Percentiles rank a stretch among this genome's conserved stretches.
These are phyloP conservation scores for Thunnus maccoyii DNA, from an alignment of 2,113 vertebrate species.

Conservation along the genomic window DNA sequence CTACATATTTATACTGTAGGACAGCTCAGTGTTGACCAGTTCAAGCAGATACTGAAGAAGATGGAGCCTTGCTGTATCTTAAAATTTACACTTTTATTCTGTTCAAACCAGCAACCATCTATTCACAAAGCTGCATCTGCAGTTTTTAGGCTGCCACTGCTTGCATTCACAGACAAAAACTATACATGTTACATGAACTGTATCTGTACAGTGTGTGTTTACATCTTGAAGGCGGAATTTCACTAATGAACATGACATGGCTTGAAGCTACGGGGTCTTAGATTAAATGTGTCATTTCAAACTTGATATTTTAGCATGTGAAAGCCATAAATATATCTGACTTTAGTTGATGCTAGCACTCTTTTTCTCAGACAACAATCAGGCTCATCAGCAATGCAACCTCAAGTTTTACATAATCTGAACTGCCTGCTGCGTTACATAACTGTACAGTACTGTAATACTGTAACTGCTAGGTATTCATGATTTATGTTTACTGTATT, in stretches of 20 bases:
- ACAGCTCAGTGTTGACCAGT: neutral
- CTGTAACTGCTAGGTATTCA: neutral
- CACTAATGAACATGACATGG: no score
- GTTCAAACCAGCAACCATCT: no score
- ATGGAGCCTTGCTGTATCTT: neutral
- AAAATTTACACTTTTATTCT: no score
- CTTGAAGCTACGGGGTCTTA: no score
- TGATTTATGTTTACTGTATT: neutral
- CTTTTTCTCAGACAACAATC: neutral
- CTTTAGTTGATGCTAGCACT: neutral
- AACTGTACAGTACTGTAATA: slow-evolving; percentile 6
- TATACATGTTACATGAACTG: neutral
- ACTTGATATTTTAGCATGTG: neutral
- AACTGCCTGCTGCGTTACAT: neutral
- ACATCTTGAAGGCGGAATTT: no score
- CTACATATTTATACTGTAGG: neutral
- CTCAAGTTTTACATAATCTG: neutral
- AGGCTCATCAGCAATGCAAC: neutral
- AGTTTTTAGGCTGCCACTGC: no score
- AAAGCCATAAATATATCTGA: no score
- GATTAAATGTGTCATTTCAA: neutral
- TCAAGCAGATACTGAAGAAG: neutral
- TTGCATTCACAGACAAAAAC: no score
- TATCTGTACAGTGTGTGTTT: neutral
- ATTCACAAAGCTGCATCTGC: no score